Conservation (phyloP, 2,113 vertebrate species). For the Crocuta crocuta region DNA sequence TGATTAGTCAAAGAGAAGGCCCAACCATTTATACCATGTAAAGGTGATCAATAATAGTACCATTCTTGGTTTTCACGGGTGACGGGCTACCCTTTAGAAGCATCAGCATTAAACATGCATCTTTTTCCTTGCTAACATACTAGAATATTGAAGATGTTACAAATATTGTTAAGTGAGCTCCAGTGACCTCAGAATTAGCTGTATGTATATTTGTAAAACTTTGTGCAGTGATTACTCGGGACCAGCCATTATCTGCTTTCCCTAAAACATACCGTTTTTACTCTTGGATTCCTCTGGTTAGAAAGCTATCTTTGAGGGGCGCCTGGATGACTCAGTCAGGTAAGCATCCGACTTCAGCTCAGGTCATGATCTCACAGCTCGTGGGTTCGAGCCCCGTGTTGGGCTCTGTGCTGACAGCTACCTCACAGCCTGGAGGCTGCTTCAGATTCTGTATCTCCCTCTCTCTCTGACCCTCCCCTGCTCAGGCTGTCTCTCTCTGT, state of each 20-base stretch:
- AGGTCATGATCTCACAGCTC: too few relatives aligned
- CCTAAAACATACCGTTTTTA: background rate
- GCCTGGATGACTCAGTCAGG: too few relatives aligned
- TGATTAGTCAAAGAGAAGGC: conserved; percentile 14
- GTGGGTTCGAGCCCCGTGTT: too few relatives aligned
- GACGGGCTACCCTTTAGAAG: background rate
- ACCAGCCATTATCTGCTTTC: background rate
- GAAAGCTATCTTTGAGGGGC: conserved; percentile 23
- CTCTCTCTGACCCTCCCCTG: too few relatives aligned
- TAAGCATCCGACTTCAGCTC: too few relatives aligned
- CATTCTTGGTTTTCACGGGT: background rate
- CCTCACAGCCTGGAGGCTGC: too few relatives aligned
- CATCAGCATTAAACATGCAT: background rate
- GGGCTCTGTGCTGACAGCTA: too few relatives aligned
- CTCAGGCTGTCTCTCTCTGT: too few relatives aligned
- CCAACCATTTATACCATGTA: background rate
- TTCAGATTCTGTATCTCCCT: too few relatives aligned
- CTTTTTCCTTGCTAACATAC: conserved; percentile 21
- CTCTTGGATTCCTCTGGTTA: background rate
- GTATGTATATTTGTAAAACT: background rate
- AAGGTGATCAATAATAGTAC: background rate
- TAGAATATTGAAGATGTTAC: background rate
- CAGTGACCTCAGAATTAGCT: background rate
- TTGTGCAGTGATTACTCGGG: background rate
- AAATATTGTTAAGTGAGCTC: background rate